A percentile compares a stretch with the other conserved stretches of the same genome.
These are phyloP conservation scores for Neolamprologus devosi DNA, from an alignment of 2,113 vertebrate species.

Conservation along the genomic window DNA sequence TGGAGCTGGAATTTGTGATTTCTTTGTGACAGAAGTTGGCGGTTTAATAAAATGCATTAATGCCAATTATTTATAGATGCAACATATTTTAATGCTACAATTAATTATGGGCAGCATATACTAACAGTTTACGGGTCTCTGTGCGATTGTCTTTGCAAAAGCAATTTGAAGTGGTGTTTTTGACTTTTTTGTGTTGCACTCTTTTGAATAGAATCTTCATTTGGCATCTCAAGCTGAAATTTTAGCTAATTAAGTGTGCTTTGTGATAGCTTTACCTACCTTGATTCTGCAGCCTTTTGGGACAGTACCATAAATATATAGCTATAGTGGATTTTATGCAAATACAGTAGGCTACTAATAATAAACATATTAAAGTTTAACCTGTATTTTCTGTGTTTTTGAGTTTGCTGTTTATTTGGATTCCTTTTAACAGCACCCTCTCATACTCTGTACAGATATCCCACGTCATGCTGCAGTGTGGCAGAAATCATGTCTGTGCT, in stretches of 20 bases:
- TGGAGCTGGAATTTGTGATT: background rate
- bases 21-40: background rate
- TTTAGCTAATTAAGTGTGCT: background rate
- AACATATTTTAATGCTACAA: background rate
- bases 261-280: background rate
- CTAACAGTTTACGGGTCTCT: background rate
- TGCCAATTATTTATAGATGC: background rate
- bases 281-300: background rate
- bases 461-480: constrained; percentile 93
- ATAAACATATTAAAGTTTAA: background rate
- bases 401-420: background rate
- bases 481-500: constrained; percentile 94
- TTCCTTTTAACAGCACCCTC: background rate
- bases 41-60: background rate
- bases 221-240: background rate
- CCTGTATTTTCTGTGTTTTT: background rate
- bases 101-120: background rate
- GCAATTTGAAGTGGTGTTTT: background rate
- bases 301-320: background rate
- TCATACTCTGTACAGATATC: constrained; percentile 63
- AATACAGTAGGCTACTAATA: background rate
- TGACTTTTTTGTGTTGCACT: background rate
- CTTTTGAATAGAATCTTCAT: background rate
- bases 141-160: background rate
- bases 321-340: background rate